Evolutionary conservation across 2,113 vertebrate genomes (phyloP), one percentile per base, ranked within the genome.

Genomic region (Atrichornis clamosus): DNA sequence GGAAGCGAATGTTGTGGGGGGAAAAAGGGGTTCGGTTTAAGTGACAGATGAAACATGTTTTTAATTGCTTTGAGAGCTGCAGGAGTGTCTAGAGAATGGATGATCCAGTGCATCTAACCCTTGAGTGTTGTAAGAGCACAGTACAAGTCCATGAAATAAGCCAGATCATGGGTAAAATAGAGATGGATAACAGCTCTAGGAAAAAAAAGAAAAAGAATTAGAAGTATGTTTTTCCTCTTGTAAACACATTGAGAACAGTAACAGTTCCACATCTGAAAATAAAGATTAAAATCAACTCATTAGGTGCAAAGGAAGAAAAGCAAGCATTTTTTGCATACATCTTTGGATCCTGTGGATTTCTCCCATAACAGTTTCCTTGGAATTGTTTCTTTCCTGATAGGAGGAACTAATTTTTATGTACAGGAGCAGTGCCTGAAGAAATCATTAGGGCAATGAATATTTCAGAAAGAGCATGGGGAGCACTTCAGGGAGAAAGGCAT

Each of bases 371-470:
- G 47, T 87, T 95, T n/a, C 85, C 49, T 90, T 92, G 83, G 90
- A 95, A 92, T 74, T 88, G 49, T 65, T 94, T 86, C 44, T 72
- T 79, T 70, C 56, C 84, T 95, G 84, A 95, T 95, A 82, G 73
- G 56, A 95, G 56, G 65, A 95, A 90, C 84, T 96, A 97, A 97
- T 96, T 93, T 97, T 95, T 95, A 96, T 95, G 87, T 97, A 91
- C 53, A 95, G 92, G 69, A 97, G 90, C 87, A 95, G 32, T 52
- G 89, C 93, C 93, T 89, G 95, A 94, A 97, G 96, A 96, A 97
- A 97, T 97, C 93, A 96, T 97, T 97, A 96, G 72, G 80, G 92
- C 93, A 89, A 97, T 97, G 93, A 96, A 97, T 97, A 95, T 96
- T 97, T 97, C 91, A 95, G 94, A 95, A 93, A 77, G 87, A 97